Evolutionary conservation across 2,888 invertebrate genomes (phyloP).

Genomic region (Ganaspis brasiliensis): DNA sequence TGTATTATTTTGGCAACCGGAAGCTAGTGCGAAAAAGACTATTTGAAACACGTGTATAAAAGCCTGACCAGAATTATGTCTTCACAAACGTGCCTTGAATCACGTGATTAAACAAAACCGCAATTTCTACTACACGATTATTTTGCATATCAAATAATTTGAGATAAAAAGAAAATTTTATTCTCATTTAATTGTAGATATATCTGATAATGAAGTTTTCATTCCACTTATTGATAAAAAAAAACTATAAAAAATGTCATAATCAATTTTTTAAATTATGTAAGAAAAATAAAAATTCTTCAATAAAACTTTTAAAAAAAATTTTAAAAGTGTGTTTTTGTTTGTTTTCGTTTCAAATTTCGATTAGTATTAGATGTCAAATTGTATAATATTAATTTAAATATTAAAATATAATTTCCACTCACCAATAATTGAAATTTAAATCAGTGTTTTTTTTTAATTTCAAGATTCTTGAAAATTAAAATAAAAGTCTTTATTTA

Average conservation of each 20-base stretch:
- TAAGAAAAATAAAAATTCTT: too few relatives aligned
- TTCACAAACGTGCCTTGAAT: background rate
- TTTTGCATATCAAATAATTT: background rate
- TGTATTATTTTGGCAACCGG: constrained; percentile 29
- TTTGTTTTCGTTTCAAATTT: too few relatives aligned
- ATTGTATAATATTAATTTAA: too few relatives aligned
- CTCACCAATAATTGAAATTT: background rate
- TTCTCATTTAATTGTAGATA: background rate
- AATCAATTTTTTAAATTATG: too few relatives aligned
- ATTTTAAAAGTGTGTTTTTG: too few relatives aligned
- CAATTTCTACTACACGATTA: background rate
- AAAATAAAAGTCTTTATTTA: too few relatives aligned
- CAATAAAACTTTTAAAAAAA: too few relatives aligned
- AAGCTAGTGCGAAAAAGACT: constrained; percentile 13
- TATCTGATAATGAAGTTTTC: too few relatives aligned
- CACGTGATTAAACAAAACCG: background rate
- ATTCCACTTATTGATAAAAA: too few relatives aligned
- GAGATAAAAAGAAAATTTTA: background rate
- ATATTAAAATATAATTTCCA: too few relatives aligned
- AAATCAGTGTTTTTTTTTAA: background rate
- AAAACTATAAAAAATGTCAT: too few relatives aligned
- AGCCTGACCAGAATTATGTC: background rate
- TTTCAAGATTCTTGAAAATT: background rate
- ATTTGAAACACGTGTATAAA: background rate
- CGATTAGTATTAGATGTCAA: too few relatives aligned